Percentiles rank a stretch among this genome's conserved stretches.
phyloP scores from a whole-genome alignment of 2,888 invertebrate species.

The Leucophora obtusa region DNA sequence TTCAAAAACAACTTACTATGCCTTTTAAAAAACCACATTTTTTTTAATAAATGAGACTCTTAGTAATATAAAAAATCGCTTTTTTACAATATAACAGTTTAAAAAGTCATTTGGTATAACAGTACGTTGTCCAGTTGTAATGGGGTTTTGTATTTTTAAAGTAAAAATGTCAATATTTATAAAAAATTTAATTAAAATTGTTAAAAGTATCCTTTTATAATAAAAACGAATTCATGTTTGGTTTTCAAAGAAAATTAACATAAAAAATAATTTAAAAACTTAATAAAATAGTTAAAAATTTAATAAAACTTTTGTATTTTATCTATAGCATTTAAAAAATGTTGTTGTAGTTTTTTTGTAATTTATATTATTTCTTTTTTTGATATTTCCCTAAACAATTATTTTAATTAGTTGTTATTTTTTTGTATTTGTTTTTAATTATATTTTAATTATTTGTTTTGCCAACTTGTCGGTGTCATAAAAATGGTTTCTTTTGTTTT shows the following conservation, averaged over 20 bases:
- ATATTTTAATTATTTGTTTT: conserved; percentile 41
- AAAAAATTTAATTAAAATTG: conserved; percentile 9
- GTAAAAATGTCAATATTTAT: conserved; percentile 21
- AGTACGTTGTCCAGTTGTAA: conserved; percentile 3
- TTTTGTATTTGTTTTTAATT: conserved; percentile 32
- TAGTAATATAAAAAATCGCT: background rate
- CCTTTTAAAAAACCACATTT: too few species aligned
- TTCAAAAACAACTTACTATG: too few species aligned
- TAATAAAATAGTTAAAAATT: conserved; percentile 28
- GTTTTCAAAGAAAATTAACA: conserved; percentile 7
- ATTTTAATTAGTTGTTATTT: conserved; percentile 37
- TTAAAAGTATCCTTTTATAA: background rate
- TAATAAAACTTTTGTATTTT: conserved; percentile 10
- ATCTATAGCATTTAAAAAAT: conserved; percentile 7
- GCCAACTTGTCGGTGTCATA: conserved; percentile 61
- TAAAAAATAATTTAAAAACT: conserved; percentile 14
- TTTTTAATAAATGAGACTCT: background rate
- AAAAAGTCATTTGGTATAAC: background rate
- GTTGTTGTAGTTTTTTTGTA: background rate
- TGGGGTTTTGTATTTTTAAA: background rate
- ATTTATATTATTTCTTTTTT: conserved; percentile 9
- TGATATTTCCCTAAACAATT: conserved; percentile 57
- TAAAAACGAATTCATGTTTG: conserved; percentile 13
- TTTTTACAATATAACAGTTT: conserved; percentile 4
- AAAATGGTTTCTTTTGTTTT: conserved; percentile 44